phyloP scores from a whole-genome alignment of 2,797 vertebrate genomes.

The Iguana delicatissima region DNA sequence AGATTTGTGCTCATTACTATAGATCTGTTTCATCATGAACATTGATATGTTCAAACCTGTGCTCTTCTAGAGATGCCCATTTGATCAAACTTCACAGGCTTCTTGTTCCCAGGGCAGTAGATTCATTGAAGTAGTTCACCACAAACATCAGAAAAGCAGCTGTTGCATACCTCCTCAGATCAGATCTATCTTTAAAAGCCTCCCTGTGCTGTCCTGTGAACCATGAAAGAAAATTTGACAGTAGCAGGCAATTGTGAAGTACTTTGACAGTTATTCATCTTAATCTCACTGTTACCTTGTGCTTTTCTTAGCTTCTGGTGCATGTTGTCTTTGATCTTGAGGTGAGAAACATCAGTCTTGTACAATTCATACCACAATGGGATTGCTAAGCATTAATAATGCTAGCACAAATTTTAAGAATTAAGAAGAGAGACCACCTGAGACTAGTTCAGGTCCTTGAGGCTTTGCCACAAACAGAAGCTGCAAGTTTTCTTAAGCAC shows the following conservation, averaged over 20 bases:
- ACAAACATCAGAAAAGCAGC: conserved; percentile 9
- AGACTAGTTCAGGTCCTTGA: neutral
- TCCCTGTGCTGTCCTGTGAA: conserved; percentile 23
- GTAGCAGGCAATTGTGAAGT: neutral
- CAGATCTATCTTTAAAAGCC: conserved; percentile 17
- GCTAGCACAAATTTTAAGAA: conserved; percentile 27
- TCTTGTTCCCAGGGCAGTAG: conserved; percentile 12
- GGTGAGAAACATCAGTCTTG: neutral
- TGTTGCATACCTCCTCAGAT: conserved; percentile 19
- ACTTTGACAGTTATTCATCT: conserved; percentile 21
- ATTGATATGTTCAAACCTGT: neutral
- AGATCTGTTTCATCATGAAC: neutral
- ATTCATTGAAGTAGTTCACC: conserved; percentile 17
- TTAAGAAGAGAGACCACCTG: conserved; percentile 6
- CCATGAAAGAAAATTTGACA: conserved; percentile 24
- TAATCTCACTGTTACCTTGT: conserved; percentile 17
- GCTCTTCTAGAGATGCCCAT: neutral
- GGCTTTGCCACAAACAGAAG: neutral
- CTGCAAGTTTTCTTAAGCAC: neutral
- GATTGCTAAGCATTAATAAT: conserved; percentile 34
- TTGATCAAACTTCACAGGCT: conserved; percentile 18
- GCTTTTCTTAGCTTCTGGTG: conserved; percentile 4
- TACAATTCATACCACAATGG: conserved; percentile 11
- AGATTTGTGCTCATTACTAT: neutral
- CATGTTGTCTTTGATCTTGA: conserved; percentile 33